These are phyloP conservation scores for Chaunax sp. DNA, from an alignment of 2,797 vertebrate species.

Conservation along the genomic window DNA sequence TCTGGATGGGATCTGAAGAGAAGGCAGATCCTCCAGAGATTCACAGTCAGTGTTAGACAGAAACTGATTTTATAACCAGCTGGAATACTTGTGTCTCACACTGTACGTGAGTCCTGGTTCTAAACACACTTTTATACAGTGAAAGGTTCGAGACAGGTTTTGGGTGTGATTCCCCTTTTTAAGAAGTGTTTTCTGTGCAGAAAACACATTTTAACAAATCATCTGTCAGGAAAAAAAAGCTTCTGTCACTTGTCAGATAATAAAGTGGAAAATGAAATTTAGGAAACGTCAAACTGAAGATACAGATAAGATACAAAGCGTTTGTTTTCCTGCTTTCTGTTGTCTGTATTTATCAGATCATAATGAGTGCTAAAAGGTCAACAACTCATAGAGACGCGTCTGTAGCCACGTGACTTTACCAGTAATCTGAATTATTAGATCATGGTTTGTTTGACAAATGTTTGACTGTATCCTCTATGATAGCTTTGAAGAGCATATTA, in stretches of 20 bases:
- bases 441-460: background rate
- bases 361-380: conserved; percentile 4
- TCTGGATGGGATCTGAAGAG: no score
- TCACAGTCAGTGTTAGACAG: no score
- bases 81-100: background rate
- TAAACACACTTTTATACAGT: no score
- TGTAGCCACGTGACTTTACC: conserved; percentile 4
- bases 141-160: no score
- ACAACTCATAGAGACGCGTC: background rate
- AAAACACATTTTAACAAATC: no score
- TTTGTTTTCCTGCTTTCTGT: conserved; percentile 3
- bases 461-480: background rate
- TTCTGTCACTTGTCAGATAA: background rate
- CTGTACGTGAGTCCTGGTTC: background rate
- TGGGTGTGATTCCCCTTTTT: no score
- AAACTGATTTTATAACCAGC: no score
- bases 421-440: conserved; percentile 6
- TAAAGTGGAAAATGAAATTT: background rate
- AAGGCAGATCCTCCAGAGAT: no score
- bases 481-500: conserved; percentile 3
- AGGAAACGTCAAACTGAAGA: background rate
- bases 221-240: no score
- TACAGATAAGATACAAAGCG: background rate
- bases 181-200: no score
- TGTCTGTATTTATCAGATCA: conserved; percentile 1